These are phyloP conservation scores for Mesorhabditis belari DNA, from an alignment of 2,888 invertebrate genomes.

Conservation along the genomic window DNA sequence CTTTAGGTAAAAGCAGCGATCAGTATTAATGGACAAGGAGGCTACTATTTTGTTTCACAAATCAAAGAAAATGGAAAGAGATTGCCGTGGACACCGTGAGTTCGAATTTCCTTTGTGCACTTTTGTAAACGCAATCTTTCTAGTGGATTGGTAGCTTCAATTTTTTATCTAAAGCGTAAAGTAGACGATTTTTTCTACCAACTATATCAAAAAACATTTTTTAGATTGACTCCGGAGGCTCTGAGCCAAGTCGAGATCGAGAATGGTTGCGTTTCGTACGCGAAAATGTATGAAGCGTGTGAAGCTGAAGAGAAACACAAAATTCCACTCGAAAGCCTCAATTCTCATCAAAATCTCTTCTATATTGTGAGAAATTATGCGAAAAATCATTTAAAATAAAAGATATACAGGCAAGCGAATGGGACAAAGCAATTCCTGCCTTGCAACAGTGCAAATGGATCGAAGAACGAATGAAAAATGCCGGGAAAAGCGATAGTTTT, in stretches of 20 bases:
- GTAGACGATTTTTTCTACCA: too few relatives aligned
- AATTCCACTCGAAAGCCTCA: neutral
- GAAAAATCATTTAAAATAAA: too few relatives aligned
- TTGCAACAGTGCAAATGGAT: neutral
- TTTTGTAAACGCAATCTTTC: too few relatives aligned
- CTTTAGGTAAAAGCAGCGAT: neutral
- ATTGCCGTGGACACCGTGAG: neutral
- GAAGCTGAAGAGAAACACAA: neutral
- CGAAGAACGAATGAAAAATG: neutral
- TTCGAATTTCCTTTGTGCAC: neutral
- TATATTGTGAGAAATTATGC: too few relatives aligned
- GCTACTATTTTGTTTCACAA: neutral
- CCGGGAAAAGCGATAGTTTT: too few relatives aligned
- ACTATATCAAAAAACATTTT: too few relatives aligned
- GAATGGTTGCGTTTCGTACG: neutral
- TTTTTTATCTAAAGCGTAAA: too few relatives aligned
- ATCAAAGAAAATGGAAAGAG: neutral
- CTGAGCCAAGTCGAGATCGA: neutral
- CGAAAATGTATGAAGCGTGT: neutral
- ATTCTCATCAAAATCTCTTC: neutral
- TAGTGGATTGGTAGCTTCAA: too few relatives aligned
- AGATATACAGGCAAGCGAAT: neutral
- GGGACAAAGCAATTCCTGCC: neutral
- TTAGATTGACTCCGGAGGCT: neutral
- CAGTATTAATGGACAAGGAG: neutral